Percentiles rank a stretch among this genome's conserved stretches.
Conservation (phyloP, 2,113 vertebrate species). For the Speoplatyrhinus poulsoni region DNA sequence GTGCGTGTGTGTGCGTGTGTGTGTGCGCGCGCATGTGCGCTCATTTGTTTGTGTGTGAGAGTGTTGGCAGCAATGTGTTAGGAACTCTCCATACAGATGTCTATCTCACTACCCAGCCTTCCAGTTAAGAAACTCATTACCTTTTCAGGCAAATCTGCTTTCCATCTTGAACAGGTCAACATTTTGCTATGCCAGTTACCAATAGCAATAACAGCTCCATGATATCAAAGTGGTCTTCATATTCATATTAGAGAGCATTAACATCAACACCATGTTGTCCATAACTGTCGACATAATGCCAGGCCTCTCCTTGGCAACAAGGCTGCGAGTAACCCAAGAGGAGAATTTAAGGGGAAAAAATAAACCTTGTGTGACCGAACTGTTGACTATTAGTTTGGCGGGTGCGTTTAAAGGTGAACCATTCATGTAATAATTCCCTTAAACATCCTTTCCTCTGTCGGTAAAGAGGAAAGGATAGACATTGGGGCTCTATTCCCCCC, state of each 20-base stretch:
- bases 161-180: conserved; percentile 30
- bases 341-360: conserved; percentile 43
- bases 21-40: neutral
- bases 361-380: conserved; percentile 64
- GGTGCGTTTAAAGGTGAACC: conserved; percentile 65
- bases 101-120: conserved; percentile 36
- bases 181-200: conserved; percentile 31
- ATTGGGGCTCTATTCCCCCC: conserved; percentile 59
- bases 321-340: conserved; percentile 46
- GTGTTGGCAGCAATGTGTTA: neutral
- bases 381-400: conserved; percentile 70
- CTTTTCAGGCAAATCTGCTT: conserved; percentile 28
- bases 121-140: conserved; percentile 46
- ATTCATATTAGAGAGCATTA: too few relatives aligned
- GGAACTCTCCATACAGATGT: conserved; percentile 22
- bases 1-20: conserved; percentile 20
- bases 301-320: conserved; percentile 43
- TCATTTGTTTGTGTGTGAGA: neutral
- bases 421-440: conserved; percentile 62
- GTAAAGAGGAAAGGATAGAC: conserved; percentile 76
- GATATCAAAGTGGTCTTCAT: neutral
- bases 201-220: neutral
- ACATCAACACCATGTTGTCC: conserved; percentile 45
- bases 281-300: conserved; percentile 23
- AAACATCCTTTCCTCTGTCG: conserved; percentile 59